phyloP scores from a whole-genome alignment of 2,797 vertebrate species.

The Neosalanx taihuensis region DNA sequence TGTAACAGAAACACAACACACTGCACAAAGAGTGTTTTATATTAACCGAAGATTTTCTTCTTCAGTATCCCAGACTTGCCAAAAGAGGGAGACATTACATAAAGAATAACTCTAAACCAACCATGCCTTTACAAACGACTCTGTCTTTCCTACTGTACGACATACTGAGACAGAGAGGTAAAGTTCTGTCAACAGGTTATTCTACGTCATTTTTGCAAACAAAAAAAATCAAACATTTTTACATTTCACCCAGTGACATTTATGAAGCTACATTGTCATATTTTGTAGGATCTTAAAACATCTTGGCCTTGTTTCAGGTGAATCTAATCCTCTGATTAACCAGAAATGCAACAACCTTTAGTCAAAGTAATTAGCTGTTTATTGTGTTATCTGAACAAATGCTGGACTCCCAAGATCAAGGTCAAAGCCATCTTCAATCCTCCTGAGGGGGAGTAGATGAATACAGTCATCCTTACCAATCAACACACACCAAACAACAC shows the following conservation, averaged over 20 bases:
- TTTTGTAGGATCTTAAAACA: not conserved
- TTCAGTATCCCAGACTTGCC: conserved; percentile 27
- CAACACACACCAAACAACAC: too few species aligned
- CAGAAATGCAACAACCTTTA: too few species aligned
- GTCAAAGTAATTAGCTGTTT: too few species aligned
- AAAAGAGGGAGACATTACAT: conserved; percentile 68
- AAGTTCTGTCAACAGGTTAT: not conserved
- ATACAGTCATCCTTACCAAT: too few species aligned
- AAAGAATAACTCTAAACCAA: conserved; percentile 35
- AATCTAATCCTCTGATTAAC: conserved; percentile 4
- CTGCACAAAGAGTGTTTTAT: not conserved
- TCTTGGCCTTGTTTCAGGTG: conserved; percentile 23
- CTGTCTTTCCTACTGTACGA: not conserved
- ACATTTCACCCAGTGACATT: not conserved
- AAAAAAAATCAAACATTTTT: not conserved
- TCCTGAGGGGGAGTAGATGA: too few species aligned
- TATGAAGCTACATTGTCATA: not conserved
- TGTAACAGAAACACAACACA: not conserved
- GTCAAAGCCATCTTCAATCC: too few species aligned
- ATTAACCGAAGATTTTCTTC: not conserved
- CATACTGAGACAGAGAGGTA: not conserved
- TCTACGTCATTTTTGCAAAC: not conserved
- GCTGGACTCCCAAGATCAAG: too few species aligned
- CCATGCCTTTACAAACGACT: not conserved
- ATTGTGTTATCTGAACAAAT: too few species aligned